phyloP scores from a whole-genome alignment of 2,888 invertebrate species.

The Drosophila vallismaia region DNA sequence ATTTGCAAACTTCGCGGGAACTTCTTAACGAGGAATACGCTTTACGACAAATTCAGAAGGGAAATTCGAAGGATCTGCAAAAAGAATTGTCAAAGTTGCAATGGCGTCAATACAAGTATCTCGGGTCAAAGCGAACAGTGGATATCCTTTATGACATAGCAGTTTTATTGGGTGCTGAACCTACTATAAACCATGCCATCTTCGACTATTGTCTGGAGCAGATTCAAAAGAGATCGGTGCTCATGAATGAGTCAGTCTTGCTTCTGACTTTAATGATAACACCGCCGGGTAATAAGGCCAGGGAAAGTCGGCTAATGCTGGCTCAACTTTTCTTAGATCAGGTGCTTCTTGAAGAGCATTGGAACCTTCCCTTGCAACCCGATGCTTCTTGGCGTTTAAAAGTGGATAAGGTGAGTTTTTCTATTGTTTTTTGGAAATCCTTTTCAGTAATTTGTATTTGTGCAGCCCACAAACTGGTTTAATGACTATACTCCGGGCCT shows the following conservation, averaged over 20 bases:
- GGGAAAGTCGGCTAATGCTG: constrained; percentile 53
- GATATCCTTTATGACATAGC: constrained; percentile 86
- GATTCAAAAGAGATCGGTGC: constrained; percentile 84
- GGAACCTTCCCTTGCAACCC: constrained; percentile 80
- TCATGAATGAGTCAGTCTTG: constrained; percentile 86
- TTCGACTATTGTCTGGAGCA: constrained; percentile 87
- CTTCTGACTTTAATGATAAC: constrained; percentile 72
- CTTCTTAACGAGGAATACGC: constrained; percentile 85
- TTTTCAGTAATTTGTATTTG: not conserved
- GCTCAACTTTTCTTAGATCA: constrained; percentile 74
- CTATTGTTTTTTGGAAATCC: not conserved
- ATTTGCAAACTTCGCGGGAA: constrained; percentile 84
- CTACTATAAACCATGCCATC: constrained; percentile 85
- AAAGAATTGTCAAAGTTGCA: constrained; percentile 82
- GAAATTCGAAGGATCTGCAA: constrained; percentile 72
- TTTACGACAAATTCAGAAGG: constrained; percentile 52
- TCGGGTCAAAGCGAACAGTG: constrained; percentile 84
- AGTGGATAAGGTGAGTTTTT: constrained; percentile 66
- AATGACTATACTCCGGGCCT: constrained; percentile 82
- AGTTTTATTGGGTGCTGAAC: constrained; percentile 85
- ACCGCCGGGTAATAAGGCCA: constrained; percentile 26
- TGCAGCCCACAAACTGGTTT: constrained; percentile 80
- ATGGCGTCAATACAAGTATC: constrained; percentile 88
- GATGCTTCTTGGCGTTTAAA: constrained; percentile 73
- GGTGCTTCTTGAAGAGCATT: constrained; percentile 79